These are phyloP conservation scores for Perognathus longimembris DNA, from an alignment of 2,113 vertebrate genomes.

Conservation along the genomic window DNA sequence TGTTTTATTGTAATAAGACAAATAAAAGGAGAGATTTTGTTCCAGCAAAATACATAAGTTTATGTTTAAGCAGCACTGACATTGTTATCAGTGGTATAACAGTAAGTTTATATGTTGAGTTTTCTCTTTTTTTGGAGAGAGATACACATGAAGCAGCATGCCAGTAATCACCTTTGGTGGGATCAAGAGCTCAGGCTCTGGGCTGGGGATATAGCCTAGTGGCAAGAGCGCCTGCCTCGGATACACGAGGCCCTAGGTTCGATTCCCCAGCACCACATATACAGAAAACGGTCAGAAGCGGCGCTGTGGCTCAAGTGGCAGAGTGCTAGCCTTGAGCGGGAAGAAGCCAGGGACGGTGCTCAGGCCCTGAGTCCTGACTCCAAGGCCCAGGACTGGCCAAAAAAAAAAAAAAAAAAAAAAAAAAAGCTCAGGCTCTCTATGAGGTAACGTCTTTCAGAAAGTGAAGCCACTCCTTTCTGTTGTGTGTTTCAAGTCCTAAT, in stretches of 20 bases:
- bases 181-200: too few species aligned
- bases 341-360: too few species aligned
- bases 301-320: too few species aligned
- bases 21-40: conserved; percentile 1
- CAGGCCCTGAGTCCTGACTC: too few species aligned
- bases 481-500: neutral
- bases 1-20: neutral
- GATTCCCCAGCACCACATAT: too few species aligned
- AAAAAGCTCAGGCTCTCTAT: neutral
- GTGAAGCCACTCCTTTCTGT: neutral
- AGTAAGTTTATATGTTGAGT: neutral
- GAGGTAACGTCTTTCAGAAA: neutral
- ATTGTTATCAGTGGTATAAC: neutral
- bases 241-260: too few species aligned
- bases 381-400: too few species aligned
- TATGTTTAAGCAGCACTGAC: neutral
- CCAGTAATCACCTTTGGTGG: neutral
- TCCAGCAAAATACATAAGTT: neutral
- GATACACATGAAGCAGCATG: neutral
- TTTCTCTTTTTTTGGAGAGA: conserved; percentile 23
- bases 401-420: too few species aligned
- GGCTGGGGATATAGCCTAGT: too few species aligned
- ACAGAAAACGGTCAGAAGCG: too few species aligned
- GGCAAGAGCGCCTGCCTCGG: too few species aligned
- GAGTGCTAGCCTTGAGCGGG: too few species aligned